These are phyloP conservation scores for Pantala flavescens DNA, from an alignment of 1,140 invertebrate species.

Conservation along the genomic window DNA sequence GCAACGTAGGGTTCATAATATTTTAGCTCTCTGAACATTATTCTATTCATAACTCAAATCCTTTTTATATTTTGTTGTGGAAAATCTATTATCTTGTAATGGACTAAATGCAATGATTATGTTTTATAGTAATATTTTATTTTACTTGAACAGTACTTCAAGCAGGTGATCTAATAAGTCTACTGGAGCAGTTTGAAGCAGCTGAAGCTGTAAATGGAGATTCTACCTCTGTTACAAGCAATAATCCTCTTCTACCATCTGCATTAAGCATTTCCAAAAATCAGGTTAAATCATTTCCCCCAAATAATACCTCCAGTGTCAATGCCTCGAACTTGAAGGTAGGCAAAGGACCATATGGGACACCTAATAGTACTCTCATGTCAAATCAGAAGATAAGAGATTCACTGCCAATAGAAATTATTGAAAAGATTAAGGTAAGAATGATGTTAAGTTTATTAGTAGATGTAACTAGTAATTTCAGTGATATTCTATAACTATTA, in stretches of 20 bases:
- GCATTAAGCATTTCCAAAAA: not conserved
- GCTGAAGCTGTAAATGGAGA: slow-evolving; percentile 28
- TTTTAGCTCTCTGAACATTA: too few species aligned
- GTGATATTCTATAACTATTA: not conserved
- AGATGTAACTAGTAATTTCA: slow-evolving; percentile 18
- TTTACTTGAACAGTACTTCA: slow-evolving; percentile 32
- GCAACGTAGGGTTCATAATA: too few species aligned
- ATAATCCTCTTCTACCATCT: slow-evolving; percentile 10
- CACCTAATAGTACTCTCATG: slow-evolving; percentile 13
- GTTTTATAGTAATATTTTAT: too few species aligned
- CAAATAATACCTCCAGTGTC: not conserved
- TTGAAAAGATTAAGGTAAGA: slow-evolving; percentile 39
- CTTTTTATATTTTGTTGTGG: too few species aligned
- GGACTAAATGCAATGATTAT: too few species aligned
- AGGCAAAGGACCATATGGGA: not conserved
- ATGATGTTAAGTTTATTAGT: too few species aligned
- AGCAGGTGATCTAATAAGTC: slow-evolving; percentile 40
- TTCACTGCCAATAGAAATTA: slow-evolving; percentile 36
- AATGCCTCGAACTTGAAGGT: not conserved
- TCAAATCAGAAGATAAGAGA: slow-evolving; percentile 34
- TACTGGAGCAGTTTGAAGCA: slow-evolving; percentile 46
- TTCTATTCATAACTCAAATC: too few species aligned
- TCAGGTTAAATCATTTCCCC: slow-evolving; percentile 14
- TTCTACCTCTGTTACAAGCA: not conserved
- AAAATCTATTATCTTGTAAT: too few species aligned